Conservation (phyloP, 2,888 invertebrate genomes). For the Drosophila pseudotakahashii region DNA sequence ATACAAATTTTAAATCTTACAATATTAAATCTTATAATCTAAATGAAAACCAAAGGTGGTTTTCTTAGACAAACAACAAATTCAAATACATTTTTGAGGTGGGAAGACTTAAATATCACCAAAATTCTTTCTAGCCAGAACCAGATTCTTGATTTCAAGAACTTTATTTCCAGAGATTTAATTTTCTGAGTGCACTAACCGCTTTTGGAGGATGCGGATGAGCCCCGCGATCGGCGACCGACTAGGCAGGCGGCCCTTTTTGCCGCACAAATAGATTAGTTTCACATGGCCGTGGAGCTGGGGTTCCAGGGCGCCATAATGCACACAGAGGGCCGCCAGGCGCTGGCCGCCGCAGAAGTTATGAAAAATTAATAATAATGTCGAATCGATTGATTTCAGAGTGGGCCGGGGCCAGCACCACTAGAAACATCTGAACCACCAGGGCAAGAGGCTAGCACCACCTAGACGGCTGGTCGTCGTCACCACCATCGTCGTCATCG, state of each 20-base stretch:
- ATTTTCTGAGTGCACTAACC: slow-evolving; percentile 7
- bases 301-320: slow-evolving; percentile 77
- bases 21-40: no score
- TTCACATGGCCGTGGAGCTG: slow-evolving; percentile 74
- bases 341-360: slow-evolving; percentile 79
- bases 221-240: slow-evolving; percentile 12
- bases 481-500: slow-evolving; percentile 48
- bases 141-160: no score
- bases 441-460: slow-evolving; percentile 50
- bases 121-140: no score
- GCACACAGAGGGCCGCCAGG: slow-evolving; percentile 66
- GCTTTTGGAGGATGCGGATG: slow-evolving; percentile 23
- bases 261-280: slow-evolving; percentile 81
- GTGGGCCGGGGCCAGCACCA: slow-evolving; percentile 37
- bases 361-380: slow-evolving; percentile 84
- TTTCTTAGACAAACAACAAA: no score
- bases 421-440: slow-evolving; percentile 20
- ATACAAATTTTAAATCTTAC: no score
- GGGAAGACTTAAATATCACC: no score
- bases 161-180: no score
- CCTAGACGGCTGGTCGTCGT: slow-evolving; percentile 69
- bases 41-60: no score
- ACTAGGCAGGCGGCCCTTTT: slow-evolving; percentile 47
- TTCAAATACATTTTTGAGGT: no score
- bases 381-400: slow-evolving; percentile 83